phyloP scores from a whole-genome alignment of 2,888 invertebrate species.

The Ischnura elegans region DNA sequence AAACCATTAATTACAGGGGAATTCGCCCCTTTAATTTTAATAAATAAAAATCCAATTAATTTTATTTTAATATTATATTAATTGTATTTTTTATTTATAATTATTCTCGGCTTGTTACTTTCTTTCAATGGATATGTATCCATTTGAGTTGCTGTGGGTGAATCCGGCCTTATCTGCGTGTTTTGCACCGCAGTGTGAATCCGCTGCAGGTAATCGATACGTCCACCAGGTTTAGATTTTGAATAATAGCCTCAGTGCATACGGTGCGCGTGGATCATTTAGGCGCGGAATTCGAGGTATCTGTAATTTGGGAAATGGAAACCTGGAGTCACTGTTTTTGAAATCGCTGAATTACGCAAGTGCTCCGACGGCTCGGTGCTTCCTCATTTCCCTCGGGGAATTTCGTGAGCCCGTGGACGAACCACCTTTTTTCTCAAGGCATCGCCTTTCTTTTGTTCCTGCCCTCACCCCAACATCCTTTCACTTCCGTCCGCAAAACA shows the following conservation, averaged over 20 bases:
- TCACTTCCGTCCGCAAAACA: constrained; percentile 16
- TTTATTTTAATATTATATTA: too few relatives aligned
- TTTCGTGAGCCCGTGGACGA: neutral
- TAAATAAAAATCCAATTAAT: too few relatives aligned
- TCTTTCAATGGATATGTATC: too few relatives aligned
- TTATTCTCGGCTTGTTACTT: too few relatives aligned
- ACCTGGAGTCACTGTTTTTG: neutral
- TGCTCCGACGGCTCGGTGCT: neutral
- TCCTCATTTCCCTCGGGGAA: neutral
- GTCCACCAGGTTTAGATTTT: neutral
- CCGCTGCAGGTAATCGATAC: neutral
- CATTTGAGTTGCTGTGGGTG: too few relatives aligned
- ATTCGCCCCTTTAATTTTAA: too few relatives aligned
- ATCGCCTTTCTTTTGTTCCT: constrained; percentile 13
- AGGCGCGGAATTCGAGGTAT: neutral
- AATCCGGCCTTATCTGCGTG: too few relatives aligned
- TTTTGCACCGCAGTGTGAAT: neutral
- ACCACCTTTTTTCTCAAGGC: neutral
- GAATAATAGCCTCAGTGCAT: neutral
- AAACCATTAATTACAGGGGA: too few relatives aligned
- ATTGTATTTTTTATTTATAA: too few relatives aligned
- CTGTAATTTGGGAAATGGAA: constrained; percentile 17
- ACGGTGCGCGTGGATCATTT: neutral
- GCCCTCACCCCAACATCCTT: neutral
- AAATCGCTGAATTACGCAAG: neutral